Conservation (phyloP, 2,797 vertebrate genomes). For the Macroramphosus scolopax region DNA sequence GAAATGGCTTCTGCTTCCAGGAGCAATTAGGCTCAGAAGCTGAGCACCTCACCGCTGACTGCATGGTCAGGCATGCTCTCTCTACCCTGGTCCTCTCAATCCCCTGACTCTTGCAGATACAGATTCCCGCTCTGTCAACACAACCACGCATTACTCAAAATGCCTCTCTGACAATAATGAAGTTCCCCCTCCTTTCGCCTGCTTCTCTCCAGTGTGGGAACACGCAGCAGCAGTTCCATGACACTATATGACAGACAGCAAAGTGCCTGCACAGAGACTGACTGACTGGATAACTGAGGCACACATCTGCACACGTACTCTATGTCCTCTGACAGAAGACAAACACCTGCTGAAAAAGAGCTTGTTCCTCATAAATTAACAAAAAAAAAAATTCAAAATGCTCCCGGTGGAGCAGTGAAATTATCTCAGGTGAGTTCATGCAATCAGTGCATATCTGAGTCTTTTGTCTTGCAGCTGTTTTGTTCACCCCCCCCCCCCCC, state of each 20-base stretch:
- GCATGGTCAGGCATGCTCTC: slow-evolving; percentile 54
- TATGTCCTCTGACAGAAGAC: slow-evolving; percentile 23
- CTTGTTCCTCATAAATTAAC: neutral
- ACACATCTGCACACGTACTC: slow-evolving; percentile 9
- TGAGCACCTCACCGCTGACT: slow-evolving; percentile 62
- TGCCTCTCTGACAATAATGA: slow-evolving; percentile 70
- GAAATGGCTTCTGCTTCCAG: slow-evolving; percentile 74
- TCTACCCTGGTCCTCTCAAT: slow-evolving; percentile 27
- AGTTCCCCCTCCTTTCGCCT: slow-evolving; percentile 46
- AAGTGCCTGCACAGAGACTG: slow-evolving; percentile 46
- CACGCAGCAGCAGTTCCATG: slow-evolving; percentile 49
- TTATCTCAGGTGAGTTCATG: slow-evolving; percentile 51
- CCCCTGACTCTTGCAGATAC: slow-evolving; percentile 39
- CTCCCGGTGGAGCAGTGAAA: slow-evolving; percentile 17
- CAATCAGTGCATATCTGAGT: slow-evolving; percentile 30
- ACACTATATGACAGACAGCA: slow-evolving; percentile 60
- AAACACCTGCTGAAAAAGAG: slow-evolving; percentile 25
- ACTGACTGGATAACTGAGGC: slow-evolving; percentile 23
- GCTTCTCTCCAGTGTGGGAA: slow-evolving; percentile 48
- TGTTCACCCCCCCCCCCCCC: neutral
- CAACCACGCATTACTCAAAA: slow-evolving; percentile 53
- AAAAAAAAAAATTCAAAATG: slow-evolving; percentile 23
- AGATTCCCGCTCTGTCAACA: slow-evolving; percentile 60
- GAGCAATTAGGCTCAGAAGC: slow-evolving; percentile 71
- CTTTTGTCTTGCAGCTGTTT: slow-evolving; percentile 66